Base-by-base conservation (phyloP, 2,888 invertebrate species). In the Melangyna quadrimaculata region DNA sequence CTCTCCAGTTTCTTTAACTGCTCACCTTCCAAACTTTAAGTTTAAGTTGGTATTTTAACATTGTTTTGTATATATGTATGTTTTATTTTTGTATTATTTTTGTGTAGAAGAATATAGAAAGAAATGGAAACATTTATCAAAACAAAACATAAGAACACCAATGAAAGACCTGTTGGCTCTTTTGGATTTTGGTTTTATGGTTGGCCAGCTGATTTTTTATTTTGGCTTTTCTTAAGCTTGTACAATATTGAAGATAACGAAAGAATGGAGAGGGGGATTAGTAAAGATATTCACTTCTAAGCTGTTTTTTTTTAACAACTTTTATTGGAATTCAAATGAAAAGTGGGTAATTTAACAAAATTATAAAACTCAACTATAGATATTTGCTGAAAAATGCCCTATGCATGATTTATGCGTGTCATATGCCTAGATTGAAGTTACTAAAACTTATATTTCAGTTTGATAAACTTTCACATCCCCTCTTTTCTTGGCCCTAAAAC, bases 151-250 rank as follows among this genome's bases (percentile, higher is more conserved):
- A 61, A 69, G 77, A 80, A 80, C 69, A 69, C 55, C 69, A 86
- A 65, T 84, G 72, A 45, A 80, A 69, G 79, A 80, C 80, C 80
- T 86, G 80, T 80, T 86, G 72, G 75, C 14, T 80, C 48, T 57
- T 67, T 67, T 32, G 14, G 24, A n/a, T n/a, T n/a, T n/a, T n/a
- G n/a, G n/a, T n/a, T n/a, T 3, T 51, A 24, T 24, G 14, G 24
- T 24, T 61, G 61, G 69, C 80, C 74, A 79, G 71, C 53, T 75
- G 79, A 48, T 79, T 32, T 67, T 3, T 5, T 37, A 1, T 37
- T 9, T 45, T 55, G n/a, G n/a, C 22, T 37, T 78, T 78, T 55
- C 69, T 51, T 78, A 72, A 37, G 37, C 71, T 59, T 67, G 37
- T 63, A 70, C 53, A 61, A 61, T 45, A 37, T 19, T 17, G 10